Percentiles rank a stretch among this genome's conserved stretches.
phyloP scores from a whole-genome alignment of 35 echinoderm and acorn worm species.

The Apostichopus japonicus region DNA sequence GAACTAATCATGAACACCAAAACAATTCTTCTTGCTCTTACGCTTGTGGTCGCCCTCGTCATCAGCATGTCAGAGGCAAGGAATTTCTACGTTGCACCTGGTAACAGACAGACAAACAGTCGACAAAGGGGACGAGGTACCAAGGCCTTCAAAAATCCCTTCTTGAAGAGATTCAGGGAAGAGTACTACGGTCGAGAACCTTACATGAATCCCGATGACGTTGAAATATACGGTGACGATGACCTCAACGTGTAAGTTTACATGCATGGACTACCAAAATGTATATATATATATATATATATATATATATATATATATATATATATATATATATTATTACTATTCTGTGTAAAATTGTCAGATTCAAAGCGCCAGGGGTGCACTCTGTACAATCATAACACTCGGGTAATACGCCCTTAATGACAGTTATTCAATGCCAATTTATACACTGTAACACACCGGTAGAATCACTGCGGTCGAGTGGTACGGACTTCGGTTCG shows the following conservation, averaged over 20 bases:
- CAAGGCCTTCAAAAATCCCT: constrained; percentile 43
- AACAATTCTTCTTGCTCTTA: constrained; percentile 29
- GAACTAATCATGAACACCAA: constrained; percentile 54
- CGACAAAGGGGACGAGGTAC: constrained; percentile 3
- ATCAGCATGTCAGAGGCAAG: constrained; percentile 41
- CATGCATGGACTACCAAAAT: too few relatives aligned
- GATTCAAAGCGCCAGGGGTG: too few relatives aligned
- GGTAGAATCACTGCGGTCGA: too few relatives aligned
- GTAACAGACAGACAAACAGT: neutral
- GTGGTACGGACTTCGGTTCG: too few relatives aligned
- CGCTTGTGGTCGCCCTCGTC: constrained; percentile 43
- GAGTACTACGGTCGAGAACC: constrained; percentile 39
- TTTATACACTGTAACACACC: too few relatives aligned
- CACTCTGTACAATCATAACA: too few relatives aligned
- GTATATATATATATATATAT: too few relatives aligned
- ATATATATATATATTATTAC: too few relatives aligned
- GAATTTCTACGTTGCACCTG: constrained; percentile 31
- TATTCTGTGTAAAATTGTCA: too few relatives aligned
- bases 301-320: too few relatives aligned
- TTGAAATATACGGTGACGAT: neutral
- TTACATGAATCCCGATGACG: constrained; percentile 26
- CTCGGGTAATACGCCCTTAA: too few relatives aligned
- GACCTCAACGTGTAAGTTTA: constrained; percentile 28
- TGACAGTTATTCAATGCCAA: too few relatives aligned
- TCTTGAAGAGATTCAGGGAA: constrained; percentile 52